Conservation (phyloP, 2,888 invertebrate genomes). For the Leptinotarsa tumamoca region DNA sequence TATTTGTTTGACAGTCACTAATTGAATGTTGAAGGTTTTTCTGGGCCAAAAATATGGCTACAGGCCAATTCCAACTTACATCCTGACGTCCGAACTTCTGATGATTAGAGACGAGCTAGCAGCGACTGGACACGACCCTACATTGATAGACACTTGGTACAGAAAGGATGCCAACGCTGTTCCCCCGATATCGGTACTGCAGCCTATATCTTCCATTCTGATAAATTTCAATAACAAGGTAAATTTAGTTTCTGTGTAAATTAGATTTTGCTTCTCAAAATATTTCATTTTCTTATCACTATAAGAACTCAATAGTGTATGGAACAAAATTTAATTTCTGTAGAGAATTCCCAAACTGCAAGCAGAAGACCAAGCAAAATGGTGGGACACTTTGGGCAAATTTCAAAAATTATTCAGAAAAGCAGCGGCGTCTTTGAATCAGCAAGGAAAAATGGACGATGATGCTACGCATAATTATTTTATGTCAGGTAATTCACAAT, state of each 20-base stretch:
- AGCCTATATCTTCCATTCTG: slow-evolving; percentile 96
- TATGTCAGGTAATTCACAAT: slow-evolving; percentile 85
- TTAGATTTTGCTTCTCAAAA: no score
- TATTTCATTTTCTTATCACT: no score
- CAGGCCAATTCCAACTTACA: slow-evolving; percentile 95
- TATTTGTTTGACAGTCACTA: neutral
- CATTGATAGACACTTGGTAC: slow-evolving; percentile 93
- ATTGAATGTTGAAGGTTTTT: slow-evolving; percentile 75
- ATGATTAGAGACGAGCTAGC: slow-evolving; percentile 87
- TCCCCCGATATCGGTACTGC: slow-evolving; percentile 92
- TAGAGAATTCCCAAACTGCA: slow-evolving; percentile 94
- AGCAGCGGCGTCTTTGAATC: slow-evolving; percentile 87
- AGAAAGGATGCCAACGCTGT: slow-evolving; percentile 96
- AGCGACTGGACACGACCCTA: slow-evolving; percentile 84
- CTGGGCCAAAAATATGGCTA: slow-evolving; percentile 99
- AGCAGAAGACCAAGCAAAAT: slow-evolving; percentile 95
- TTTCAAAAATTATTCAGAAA: slow-evolving; percentile 96
- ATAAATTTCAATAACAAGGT: slow-evolving; percentile 99
- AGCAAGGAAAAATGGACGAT: slow-evolving; percentile 86
- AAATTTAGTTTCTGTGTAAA: neutral
- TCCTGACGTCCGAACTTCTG: slow-evolving; percentile 90
- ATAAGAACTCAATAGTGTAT: no score
- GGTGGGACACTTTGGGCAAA: slow-evolving; percentile 97
- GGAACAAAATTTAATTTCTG: slow-evolving; percentile 38
- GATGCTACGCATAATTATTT: slow-evolving; percentile 98